Conservation (phyloP, 2,797 vertebrate species). For the Neosilurus mollespiculum region DNA sequence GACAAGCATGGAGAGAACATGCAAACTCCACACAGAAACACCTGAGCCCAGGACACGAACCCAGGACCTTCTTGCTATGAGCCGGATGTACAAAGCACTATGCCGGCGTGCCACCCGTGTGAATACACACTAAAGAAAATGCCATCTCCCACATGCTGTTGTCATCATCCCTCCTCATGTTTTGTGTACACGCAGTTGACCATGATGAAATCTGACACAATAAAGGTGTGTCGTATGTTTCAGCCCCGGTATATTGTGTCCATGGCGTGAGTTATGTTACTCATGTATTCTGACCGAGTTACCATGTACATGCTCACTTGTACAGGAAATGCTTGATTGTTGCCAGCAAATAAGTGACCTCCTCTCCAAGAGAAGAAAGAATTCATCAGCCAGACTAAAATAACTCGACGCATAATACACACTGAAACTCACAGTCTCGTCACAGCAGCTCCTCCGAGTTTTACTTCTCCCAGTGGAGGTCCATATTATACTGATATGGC, state of each 20-base stretch:
- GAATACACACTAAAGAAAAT: background rate
- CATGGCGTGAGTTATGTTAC: background rate
- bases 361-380: background rate
- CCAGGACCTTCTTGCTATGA: too few relatives aligned
- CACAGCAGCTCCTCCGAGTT: background rate
- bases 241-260: background rate
- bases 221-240: conserved; percentile 14
- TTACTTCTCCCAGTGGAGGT: background rate
- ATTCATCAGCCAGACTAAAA: background rate
- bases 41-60: too few relatives aligned
- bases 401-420: background rate
- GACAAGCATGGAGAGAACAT: too few relatives aligned
- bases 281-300: background rate
- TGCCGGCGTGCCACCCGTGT: too few relatives aligned
- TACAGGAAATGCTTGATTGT: background rate
- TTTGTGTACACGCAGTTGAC: background rate
- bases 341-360: background rate
- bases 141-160: background rate
- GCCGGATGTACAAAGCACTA: too few relatives aligned
- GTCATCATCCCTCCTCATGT: background rate
- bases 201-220: conserved; percentile 11
- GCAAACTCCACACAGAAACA: too few relatives aligned
- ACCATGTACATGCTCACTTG: background rate
- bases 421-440: background rate
- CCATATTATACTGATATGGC: background rate